Evolutionary conservation across 2,113 vertebrate genomes (phyloP).

Genomic region (Acrocephalus kingi): DNA sequence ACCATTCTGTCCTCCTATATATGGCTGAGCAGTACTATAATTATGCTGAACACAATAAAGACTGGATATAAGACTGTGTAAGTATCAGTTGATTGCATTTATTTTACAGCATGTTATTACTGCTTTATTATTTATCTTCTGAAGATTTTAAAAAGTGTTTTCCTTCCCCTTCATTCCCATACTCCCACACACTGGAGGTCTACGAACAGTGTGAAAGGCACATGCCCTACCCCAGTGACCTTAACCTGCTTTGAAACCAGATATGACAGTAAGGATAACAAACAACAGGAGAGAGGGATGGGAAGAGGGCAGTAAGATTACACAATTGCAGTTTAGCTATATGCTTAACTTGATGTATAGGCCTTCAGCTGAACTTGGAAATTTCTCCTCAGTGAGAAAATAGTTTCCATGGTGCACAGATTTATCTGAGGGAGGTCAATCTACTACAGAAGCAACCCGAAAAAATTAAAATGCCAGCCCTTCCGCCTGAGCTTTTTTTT

Average conservation of each 20-base stretch:
- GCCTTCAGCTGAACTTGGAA: constrained; percentile 48
- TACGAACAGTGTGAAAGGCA: not conserved
- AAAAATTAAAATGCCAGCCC: constrained; percentile 32
- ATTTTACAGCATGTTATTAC: constrained; percentile 16
- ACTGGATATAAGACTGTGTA: not conserved
- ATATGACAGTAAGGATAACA: constrained; percentile 46
- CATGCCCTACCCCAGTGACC: not conserved
- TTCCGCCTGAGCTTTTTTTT: constrained; percentile 13
- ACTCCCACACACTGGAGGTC: not conserved
- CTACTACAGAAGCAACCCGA: not conserved
- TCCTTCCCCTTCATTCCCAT: not conserved
- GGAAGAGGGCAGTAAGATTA: constrained; percentile 58
- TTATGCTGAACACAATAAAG: not conserved
- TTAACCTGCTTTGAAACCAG: constrained; percentile 46
- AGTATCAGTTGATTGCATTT: constrained; percentile 20
- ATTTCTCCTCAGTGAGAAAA: constrained; percentile 61
- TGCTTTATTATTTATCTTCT: constrained; percentile 22
- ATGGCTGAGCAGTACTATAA: not conserved
- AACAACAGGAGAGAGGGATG: constrained; percentile 29
- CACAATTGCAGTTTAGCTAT: constrained; percentile 47
- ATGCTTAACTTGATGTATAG: constrained; percentile 56
- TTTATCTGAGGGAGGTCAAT: constrained; percentile 65
- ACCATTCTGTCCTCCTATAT: not conserved
- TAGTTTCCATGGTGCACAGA: constrained; percentile 61
- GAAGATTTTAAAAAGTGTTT: not conserved